Evolutionary conservation across 1,140 invertebrate species (phyloP).

Genomic region (Halictus rubicundus): DNA sequence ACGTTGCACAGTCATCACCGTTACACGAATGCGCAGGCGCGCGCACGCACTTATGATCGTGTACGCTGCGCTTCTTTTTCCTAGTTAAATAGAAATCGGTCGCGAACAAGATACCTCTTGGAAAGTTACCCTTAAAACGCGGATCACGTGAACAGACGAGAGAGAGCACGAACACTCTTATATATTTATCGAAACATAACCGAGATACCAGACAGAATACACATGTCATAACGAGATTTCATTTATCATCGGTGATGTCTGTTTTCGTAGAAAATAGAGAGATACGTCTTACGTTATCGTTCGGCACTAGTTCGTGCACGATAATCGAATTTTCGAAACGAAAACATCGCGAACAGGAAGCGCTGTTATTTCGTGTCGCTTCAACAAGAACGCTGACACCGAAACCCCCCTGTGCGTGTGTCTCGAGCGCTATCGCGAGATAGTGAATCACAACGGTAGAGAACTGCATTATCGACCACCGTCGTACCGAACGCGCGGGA

Average conservation of each 20-base stretch:
- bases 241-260: neutral
- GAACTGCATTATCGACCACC: conserved; percentile 32
- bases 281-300: neutral
- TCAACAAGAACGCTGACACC: neutral
- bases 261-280: too few species aligned
- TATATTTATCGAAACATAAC: neutral
- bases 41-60: conserved; percentile 27
- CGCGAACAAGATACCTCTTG: neutral
- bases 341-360: neutral
- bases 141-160: too few species aligned
- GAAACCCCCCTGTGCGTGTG: neutral
- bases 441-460: neutral
- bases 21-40: conserved; percentile 50
- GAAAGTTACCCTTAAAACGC: neutral
- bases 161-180: too few species aligned
- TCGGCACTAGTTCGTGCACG: neutral
- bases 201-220: neutral
- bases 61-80: conserved; percentile 2
- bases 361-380: too few species aligned
- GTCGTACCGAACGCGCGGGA: conserved; percentile 16
- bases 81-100: conserved; percentile 26
- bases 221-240: neutral
- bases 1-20: conserved; percentile 52
- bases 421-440: neutral
- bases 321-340: neutral